A percentile compares a stretch with the other conserved stretches of the same genome.
phyloP scores from a whole-genome alignment of 1,140 invertebrate species.

The Drosophila subpulchrella region DNA sequence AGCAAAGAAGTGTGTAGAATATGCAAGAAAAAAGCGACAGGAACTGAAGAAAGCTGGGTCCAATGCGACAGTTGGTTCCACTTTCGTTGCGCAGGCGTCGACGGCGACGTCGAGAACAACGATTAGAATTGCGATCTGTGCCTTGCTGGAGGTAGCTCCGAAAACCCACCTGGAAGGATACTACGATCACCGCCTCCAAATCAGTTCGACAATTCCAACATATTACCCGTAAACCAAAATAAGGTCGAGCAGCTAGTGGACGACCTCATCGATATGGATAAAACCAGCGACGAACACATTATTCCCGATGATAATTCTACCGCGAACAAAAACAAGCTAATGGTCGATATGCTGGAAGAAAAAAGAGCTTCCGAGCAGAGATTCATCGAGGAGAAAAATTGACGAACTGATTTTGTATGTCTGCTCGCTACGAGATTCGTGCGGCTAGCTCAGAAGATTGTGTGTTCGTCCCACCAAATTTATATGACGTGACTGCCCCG shows the following conservation, averaged over 20 bases:
- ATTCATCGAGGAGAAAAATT: background rate
- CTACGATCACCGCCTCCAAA: no score
- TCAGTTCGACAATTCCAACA: no score
- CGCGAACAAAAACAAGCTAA: background rate
- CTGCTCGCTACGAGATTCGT: no score
- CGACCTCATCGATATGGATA: background rate
- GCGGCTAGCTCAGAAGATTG: no score
- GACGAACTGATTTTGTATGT: no score
- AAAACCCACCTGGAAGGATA: no score
- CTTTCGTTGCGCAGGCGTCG: constrained; percentile 1
- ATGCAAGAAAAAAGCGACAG: constrained; percentile 1
- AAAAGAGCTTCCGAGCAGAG: background rate
- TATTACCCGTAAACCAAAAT: background rate
- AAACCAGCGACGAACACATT: background rate
- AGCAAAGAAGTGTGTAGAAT: background rate
- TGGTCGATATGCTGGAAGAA: background rate
- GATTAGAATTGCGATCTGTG: background rate
- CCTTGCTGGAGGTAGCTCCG: background rate
- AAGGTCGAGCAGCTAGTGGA: background rate
- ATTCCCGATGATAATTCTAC: background rate
- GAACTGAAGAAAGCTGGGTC: constrained; percentile 4
- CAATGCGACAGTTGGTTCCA: background rate
- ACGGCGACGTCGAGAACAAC: background rate
- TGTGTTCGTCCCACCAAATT: no score
- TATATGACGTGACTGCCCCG: no score